phyloP scores from a whole-genome alignment of 1,140 invertebrate species.

The Drosophila ironensis region DNA sequence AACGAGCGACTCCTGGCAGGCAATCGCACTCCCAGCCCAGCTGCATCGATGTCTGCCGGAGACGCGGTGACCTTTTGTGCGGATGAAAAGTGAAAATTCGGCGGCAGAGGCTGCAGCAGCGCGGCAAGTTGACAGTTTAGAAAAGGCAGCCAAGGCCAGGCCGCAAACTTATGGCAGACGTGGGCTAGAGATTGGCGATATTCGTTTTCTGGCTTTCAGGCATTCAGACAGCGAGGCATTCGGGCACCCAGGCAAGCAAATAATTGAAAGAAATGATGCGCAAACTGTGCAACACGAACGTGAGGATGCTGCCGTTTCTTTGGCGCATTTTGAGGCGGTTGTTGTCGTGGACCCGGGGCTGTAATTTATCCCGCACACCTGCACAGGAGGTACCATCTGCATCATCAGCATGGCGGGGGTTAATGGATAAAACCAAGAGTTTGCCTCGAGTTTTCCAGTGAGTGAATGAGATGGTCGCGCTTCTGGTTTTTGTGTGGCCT shows the following conservation, averaged over 20 bases:
- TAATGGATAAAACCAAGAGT: constrained; percentile 34
- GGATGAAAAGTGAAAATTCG: constrained; percentile 75
- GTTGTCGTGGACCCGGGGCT: constrained; percentile 28
- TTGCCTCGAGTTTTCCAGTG: no score
- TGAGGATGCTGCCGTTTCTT: constrained; percentile 49
- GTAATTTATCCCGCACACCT: constrained; percentile 79
- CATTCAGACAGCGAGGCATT: background rate
- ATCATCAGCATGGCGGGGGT: background rate
- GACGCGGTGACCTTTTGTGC: constrained; percentile 60
- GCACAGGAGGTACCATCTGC: constrained; percentile 17
- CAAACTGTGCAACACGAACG: constrained; percentile 30
- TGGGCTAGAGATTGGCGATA: constrained; percentile 50
- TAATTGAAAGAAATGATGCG: constrained; percentile 57
- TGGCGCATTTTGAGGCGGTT: background rate
- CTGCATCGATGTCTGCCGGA: constrained; percentile 28
- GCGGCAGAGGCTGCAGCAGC: constrained; percentile 20
- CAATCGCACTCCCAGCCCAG: constrained; percentile 8
- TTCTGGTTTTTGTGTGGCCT: constrained; percentile 60
- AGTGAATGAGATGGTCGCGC: constrained; percentile 23
- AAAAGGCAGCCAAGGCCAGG: constrained; percentile 60
- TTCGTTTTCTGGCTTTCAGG: constrained; percentile 27
- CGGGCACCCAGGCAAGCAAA: constrained; percentile 22
- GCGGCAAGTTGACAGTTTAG: constrained; percentile 72
- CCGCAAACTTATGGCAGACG: constrained; percentile 35
- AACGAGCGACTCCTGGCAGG: constrained; percentile 27